phyloP scores from a whole-genome alignment of 2,797 vertebrate genomes.

The Hydrophis major region DNA sequence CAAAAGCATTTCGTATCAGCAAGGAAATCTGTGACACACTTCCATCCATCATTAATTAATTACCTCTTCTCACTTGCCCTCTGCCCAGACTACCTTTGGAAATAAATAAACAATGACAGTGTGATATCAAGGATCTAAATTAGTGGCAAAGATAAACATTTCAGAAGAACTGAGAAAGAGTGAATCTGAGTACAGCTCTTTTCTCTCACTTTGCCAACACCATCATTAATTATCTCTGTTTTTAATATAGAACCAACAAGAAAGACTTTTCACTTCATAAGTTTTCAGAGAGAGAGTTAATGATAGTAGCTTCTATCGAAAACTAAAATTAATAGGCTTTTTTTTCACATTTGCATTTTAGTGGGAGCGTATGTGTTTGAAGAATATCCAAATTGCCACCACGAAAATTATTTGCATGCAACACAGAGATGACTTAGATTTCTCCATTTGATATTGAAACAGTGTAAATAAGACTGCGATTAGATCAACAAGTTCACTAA shows the following conservation, averaged over 20 bases:
- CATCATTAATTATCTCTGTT: constrained; percentile 27
- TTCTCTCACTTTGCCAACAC: neutral
- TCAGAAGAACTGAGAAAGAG: neutral
- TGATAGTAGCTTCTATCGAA: constrained; percentile 19
- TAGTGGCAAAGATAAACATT: neutral
- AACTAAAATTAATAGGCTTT: constrained; percentile 24
- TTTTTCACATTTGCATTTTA: constrained; percentile 21
- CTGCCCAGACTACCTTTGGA: constrained; percentile 7
- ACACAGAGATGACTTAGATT: neutral
- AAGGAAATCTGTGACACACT: constrained; percentile 15
- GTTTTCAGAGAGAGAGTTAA: constrained; percentile 25
- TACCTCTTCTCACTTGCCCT: neutral
- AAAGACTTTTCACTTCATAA: constrained; percentile 24
- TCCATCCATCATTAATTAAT: constrained; percentile 10
- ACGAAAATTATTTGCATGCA: neutral
- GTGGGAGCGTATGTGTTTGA: neutral
- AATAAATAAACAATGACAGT: neutral
- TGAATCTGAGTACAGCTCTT: neutral
- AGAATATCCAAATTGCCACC: neutral
- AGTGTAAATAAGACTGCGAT: neutral
- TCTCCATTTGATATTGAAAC: neutral
- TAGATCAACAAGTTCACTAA: neutral
- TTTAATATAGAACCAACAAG: constrained; percentile 33
- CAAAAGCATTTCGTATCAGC: neutral
- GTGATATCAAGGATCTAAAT: neutral